Percentiles rank a stretch among this genome's conserved stretches.
phyloP scores from a whole-genome alignment of 1,140 invertebrate species.

The Macrobrachium rosenbergii region DNA sequence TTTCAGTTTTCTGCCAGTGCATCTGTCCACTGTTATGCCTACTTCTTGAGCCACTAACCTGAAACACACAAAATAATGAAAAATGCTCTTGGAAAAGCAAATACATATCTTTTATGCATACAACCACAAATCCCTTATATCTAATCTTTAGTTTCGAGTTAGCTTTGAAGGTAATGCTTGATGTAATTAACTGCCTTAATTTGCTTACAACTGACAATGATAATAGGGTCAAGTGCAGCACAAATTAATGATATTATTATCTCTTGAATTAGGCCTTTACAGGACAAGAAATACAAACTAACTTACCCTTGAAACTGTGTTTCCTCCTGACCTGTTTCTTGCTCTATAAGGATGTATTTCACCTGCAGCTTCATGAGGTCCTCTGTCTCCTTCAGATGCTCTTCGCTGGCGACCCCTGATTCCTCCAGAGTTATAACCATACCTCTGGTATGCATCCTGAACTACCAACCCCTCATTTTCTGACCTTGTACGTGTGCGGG shows the following conservation, averaged over 20 bases:
- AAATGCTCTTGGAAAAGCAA: too few relatives aligned
- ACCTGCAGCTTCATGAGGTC: constrained; percentile 1
- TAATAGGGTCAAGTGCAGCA: too few relatives aligned
- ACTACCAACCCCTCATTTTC: constrained; percentile 44
- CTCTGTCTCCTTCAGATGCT: constrained; percentile 63
- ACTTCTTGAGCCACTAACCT: constrained; percentile 54
- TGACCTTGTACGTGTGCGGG: constrained; percentile 54
- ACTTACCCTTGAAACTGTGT: constrained; percentile 29
- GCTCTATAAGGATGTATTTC: constrained; percentile 27
- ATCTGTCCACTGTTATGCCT: constrained; percentile 47
- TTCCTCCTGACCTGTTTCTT: constrained; percentile 60
- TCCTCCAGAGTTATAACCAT: constrained; percentile 2
- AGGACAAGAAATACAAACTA: too few relatives aligned
- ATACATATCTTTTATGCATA: too few relatives aligned
- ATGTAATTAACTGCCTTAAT: too few relatives aligned
- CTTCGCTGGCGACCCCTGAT: constrained; percentile 40
- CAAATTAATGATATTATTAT: too few relatives aligned
- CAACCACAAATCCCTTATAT: too few relatives aligned
- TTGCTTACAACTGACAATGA: too few relatives aligned
- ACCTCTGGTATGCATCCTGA: constrained; percentile 22
- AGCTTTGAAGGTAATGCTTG: too few relatives aligned
- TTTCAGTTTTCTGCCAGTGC: constrained; percentile 45
- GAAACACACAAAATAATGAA: background rate
- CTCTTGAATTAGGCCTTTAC: too few relatives aligned
- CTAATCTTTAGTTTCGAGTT: background rate